Evolutionary conservation across 2,113 vertebrate genomes (phyloP).

Genomic region (Pseudorectes ferrugineus): DNA sequence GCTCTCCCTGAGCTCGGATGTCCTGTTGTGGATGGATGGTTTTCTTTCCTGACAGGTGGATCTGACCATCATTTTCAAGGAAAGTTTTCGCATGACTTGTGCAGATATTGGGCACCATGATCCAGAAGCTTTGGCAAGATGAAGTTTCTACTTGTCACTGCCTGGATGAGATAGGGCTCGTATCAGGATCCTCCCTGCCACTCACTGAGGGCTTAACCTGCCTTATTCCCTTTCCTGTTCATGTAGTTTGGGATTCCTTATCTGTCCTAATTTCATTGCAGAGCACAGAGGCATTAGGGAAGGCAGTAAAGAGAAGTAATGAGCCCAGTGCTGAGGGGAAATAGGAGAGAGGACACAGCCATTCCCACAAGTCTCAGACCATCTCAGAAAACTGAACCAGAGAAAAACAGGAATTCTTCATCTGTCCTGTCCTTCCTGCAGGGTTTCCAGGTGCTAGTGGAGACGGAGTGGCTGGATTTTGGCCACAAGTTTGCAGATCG

Average conservation of each 20-base stretch:
- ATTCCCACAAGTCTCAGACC: not conserved
- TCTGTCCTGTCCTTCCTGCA: conserved; percentile 31
- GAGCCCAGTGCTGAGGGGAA: not conserved
- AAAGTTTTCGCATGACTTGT: not conserved
- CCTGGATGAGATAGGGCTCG: not conserved
- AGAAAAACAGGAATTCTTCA: not conserved
- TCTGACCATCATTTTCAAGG: not conserved
- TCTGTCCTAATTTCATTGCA: not conserved
- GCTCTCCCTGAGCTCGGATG: not conserved
- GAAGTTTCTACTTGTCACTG: not conserved
- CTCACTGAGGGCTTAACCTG: not conserved
- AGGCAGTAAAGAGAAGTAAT: not conserved
- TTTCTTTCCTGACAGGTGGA: not conserved
- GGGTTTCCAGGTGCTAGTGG: conserved; percentile 98
- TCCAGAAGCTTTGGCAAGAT: not conserved
- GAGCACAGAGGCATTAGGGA: not conserved
- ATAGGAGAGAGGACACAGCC: not conserved
- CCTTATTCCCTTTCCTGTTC: not conserved
- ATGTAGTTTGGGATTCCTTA: not conserved
- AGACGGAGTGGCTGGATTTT: conserved; percentile 97
- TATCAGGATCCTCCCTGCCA: not conserved
- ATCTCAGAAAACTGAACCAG: not conserved
- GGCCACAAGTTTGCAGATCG: conserved; percentile 98
- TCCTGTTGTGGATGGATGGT: not conserved
- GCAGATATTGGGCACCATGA: not conserved